phyloP scores from a whole-genome alignment of 2,113 vertebrate genomes.

The Probosciger aterrimus region DNA sequence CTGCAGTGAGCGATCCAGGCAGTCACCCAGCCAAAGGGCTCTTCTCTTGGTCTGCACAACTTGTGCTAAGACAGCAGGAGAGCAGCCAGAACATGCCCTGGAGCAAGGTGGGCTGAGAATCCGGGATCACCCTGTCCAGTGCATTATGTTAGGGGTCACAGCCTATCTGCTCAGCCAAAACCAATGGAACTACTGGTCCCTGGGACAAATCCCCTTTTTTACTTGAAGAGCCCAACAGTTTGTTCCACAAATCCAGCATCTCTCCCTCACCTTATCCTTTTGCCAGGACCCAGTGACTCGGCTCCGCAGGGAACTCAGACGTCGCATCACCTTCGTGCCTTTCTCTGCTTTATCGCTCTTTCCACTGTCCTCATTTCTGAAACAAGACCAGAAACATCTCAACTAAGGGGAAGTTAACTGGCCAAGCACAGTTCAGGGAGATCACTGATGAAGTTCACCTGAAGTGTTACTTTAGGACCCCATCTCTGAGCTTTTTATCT shows the following conservation, averaged over 20 bases:
- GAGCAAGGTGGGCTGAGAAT: background rate
- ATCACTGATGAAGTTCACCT: background rate
- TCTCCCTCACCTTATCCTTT: conserved; percentile 88
- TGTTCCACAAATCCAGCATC: background rate
- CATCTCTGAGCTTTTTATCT: background rate
- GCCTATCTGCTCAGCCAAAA: background rate
- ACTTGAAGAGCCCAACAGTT: background rate
- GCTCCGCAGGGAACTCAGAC: conserved; percentile 87
- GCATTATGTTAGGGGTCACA: background rate
- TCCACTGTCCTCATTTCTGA: conserved; percentile 80
- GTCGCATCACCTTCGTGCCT: conserved; percentile 87
- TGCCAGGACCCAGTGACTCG: conserved; percentile 89
- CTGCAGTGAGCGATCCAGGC: background rate
- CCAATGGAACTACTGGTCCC: background rate
- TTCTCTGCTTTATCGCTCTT: conserved; percentile 80
- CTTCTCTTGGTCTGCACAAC: background rate
- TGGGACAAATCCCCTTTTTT: background rate
- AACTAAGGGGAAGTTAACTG: background rate
- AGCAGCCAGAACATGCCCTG: background rate
- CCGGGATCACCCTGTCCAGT: background rate
- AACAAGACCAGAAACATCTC: background rate
- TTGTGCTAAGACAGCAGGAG: background rate
- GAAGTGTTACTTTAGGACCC: background rate
- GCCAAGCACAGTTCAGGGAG: background rate
- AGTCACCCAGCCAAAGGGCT: background rate